Evolutionary conservation across 2,113 vertebrate species (phyloP).

Genomic region (Neolamprologus sp.): DNA sequence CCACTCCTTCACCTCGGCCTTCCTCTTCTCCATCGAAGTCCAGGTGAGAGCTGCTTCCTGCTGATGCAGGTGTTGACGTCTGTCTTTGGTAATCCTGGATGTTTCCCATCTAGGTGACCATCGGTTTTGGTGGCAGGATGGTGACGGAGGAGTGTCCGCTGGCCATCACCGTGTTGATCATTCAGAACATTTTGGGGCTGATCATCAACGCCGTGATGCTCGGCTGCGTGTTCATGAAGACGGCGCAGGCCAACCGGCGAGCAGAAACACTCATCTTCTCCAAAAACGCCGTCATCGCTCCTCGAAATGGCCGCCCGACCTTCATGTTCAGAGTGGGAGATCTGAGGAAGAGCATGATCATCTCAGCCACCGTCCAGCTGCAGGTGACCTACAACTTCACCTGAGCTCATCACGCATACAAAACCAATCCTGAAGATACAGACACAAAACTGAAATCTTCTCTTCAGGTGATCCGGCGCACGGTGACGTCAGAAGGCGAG

Average conservation of each 20-base stretch:
- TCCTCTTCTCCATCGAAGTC: slow-evolving; percentile 82
- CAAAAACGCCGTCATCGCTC: slow-evolving; percentile 72
- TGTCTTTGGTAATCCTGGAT: neutral
- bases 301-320: slow-evolving; percentile 69
- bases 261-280: slow-evolving; percentile 83
- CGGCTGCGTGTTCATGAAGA: slow-evolving; percentile 84
- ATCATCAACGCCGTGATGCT: slow-evolving; percentile 82
- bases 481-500: slow-evolving; percentile 75
- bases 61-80: fast-evolving
- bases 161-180: slow-evolving; percentile 75
- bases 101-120: slow-evolving; percentile 67
- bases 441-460: neutral
- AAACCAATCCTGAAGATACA: neutral
- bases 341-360: slow-evolving; percentile 82
- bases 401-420: neutral
- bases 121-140: slow-evolving; percentile 79
- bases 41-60: slow-evolving; percentile 52
- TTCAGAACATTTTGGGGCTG: slow-evolving; percentile 79
- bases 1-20: slow-evolving; percentile 79
- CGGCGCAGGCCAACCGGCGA: slow-evolving; percentile 78
- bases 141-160: slow-evolving; percentile 80
- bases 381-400: slow-evolving; percentile 52
- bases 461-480: slow-evolving; percentile 72
- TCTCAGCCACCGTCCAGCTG: slow-evolving; percentile 77
- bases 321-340: slow-evolving; percentile 80